These are phyloP conservation scores for Micrastur ruficollis DNA, from an alignment of 2,797 vertebrate genomes.

Conservation along the genomic window DNA sequence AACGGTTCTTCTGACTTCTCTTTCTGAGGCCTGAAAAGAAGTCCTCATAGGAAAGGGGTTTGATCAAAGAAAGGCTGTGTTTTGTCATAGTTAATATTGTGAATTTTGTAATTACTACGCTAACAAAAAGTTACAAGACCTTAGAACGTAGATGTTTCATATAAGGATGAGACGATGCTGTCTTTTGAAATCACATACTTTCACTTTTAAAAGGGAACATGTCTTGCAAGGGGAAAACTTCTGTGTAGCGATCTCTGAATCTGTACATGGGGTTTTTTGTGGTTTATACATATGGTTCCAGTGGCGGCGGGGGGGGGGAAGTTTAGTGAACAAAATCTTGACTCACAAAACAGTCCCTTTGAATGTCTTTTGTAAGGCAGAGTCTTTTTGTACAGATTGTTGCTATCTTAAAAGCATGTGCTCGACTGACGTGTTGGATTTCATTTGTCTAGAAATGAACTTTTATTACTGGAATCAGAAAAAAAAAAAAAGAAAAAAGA, in stretches of 20 bases:
- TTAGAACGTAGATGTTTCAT: not conserved
- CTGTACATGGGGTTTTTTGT: not conserved
- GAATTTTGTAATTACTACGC: not conserved
- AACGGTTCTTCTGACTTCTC: not conserved
- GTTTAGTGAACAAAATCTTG: not conserved
- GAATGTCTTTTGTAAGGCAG: not conserved
- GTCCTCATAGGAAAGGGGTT: not conserved
- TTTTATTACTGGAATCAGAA: not conserved
- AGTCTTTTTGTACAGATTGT: not conserved
- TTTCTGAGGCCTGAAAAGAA: not conserved
- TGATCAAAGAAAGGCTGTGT: not conserved
- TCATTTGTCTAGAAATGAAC: not conserved
- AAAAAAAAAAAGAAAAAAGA: not conserved
- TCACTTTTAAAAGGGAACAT: not conserved
- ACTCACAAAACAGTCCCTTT: not conserved
- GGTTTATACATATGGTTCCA: not conserved
- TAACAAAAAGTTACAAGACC: not conserved
- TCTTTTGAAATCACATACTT: not conserved
- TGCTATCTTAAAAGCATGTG: not conserved
- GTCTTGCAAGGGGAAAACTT: not conserved
- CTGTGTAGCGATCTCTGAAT: not conserved
- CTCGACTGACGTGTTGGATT: not conserved
- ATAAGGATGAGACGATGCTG: not conserved
- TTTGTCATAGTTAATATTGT: not conserved
- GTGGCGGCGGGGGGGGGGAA: not conserved